A percentile compares a stretch with the other conserved stretches of the same genome.
phyloP scores from a whole-genome alignment of 1,140 invertebrate genomes.

The Cepaea nemoralis region DNA sequence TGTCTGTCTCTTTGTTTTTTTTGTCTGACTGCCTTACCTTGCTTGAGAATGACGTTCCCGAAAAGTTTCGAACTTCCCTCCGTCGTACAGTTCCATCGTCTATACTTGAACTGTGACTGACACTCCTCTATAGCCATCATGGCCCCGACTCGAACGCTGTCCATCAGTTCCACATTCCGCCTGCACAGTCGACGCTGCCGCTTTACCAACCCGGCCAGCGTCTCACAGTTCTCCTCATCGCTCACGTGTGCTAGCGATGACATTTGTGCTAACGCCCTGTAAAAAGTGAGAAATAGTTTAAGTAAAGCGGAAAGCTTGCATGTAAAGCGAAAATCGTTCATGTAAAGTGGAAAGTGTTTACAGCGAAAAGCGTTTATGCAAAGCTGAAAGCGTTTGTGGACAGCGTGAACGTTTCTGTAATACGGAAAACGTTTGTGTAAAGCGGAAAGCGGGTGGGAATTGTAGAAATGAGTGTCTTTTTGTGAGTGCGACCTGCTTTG shows the following conservation, averaged over 20 bases:
- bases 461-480: too few species aligned
- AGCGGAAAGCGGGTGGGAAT: too few species aligned
- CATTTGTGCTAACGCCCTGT: constrained; percentile 65
- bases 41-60: constrained; percentile 67
- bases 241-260: constrained; percentile 55
- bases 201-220: constrained; percentile 64
- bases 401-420: too few species aligned
- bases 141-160: constrained; percentile 83
- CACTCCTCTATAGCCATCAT: constrained; percentile 91
- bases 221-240: constrained; percentile 60
- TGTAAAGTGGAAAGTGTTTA: too few species aligned
- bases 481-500: too few species aligned
- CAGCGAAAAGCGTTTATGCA: too few species aligned
- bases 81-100: constrained; percentile 94
- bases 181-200: constrained; percentile 67
- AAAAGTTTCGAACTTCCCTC: constrained; percentile 60
- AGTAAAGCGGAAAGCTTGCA: too few species aligned
- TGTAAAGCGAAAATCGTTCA: too few species aligned
- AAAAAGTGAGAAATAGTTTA: too few species aligned
- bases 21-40: constrained; percentile 53
- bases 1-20: too few species aligned
- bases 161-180: constrained; percentile 67
- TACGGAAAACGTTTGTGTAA: too few species aligned
- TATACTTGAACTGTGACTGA: constrained; percentile 92
- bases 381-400: too few species aligned